Evolutionary conservation across 2,797 vertebrate genomes (phyloP).

Genomic region (Leptatherina wallacei): DNA sequence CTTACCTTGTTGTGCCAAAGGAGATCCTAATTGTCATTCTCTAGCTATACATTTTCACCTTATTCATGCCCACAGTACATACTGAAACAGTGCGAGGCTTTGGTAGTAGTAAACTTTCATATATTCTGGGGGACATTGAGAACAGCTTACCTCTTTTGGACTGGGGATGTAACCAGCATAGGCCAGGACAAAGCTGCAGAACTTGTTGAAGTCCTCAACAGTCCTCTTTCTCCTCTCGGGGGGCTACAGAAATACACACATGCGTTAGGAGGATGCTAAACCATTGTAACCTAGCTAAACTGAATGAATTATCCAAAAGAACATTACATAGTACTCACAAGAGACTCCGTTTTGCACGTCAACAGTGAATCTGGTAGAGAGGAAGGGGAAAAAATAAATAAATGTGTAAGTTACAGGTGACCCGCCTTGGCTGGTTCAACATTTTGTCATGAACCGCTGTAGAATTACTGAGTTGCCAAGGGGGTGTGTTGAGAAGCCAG

Average conservation of each 20-base stretch:
- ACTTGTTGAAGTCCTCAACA: slow-evolving; percentile 95
- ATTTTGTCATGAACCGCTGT: not conserved
- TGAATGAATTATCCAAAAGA: not conserved
- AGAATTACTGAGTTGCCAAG: slow-evolving; percentile 4
- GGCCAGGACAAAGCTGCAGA: slow-evolving; percentile 93
- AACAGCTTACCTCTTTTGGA: slow-evolving; percentile 87
- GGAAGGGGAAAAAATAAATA: not conserved
- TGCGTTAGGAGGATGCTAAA: slow-evolving; percentile 16
- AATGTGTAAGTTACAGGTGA: slow-evolving; percentile 7
- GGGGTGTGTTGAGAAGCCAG: slow-evolving; percentile 28
- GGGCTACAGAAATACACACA: slow-evolving; percentile 77
- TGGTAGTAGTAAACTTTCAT: not conserved
- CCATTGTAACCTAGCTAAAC: not conserved
- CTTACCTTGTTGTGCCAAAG: not conserved
- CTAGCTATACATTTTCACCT: not conserved
- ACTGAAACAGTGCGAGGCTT: not conserved
- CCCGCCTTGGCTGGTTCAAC: not conserved
- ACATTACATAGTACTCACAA: slow-evolving; percentile 76
- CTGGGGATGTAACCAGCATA: slow-evolving; percentile 93
- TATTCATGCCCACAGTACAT: not conserved
- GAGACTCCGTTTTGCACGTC: slow-evolving; percentile 86
- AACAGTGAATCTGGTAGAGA: slow-evolving; percentile 83
- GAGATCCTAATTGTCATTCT: not conserved
- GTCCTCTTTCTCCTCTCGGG: slow-evolving; percentile 91
- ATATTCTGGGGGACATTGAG: rapidly evolving